phyloP scores from a whole-genome alignment of 1,140 invertebrate species.

The Yoshiicerus persimilis region DNA sequence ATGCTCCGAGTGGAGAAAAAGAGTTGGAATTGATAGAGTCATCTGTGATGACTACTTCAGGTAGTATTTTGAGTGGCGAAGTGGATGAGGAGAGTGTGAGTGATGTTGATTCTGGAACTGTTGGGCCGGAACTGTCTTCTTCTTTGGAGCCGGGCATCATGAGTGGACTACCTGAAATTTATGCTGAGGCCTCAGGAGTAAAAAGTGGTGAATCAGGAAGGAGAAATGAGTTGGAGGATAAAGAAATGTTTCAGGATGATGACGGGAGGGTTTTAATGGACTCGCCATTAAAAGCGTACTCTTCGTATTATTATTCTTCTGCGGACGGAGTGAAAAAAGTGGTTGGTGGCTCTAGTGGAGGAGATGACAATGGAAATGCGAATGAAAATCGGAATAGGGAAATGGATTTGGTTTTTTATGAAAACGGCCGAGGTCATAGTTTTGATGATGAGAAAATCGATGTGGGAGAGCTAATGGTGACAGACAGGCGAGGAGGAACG shows the following conservation, averaged over 20 bases:
- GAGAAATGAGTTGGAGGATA: neutral
- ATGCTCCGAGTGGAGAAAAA: neutral
- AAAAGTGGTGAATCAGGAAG: neutral
- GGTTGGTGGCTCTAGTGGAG: neutral
- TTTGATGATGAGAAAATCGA: slow-evolving; percentile 21
- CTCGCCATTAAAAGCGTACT: neutral
- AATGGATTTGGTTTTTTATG: neutral
- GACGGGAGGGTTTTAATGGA: slow-evolving; percentile 1
- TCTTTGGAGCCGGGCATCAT: neutral
- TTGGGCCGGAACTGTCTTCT: neutral
- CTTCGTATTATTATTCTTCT: neutral
- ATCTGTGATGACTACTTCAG: neutral
- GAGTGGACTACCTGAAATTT: neutral
- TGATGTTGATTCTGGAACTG: neutral
- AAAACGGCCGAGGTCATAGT: neutral
- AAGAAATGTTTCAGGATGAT: slow-evolving; percentile 2
- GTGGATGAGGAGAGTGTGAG: too few species aligned
- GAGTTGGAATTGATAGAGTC: neutral
- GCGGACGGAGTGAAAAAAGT: neutral
- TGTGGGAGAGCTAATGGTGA: neutral
- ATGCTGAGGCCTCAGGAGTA: neutral
- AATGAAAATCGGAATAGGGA: neutral
- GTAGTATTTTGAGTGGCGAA: neutral
- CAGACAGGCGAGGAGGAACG: neutral
- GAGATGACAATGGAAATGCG: neutral